Base-by-base conservation (phyloP, 2,113 vertebrate genomes). In the Cryptotis parvus region DNA sequence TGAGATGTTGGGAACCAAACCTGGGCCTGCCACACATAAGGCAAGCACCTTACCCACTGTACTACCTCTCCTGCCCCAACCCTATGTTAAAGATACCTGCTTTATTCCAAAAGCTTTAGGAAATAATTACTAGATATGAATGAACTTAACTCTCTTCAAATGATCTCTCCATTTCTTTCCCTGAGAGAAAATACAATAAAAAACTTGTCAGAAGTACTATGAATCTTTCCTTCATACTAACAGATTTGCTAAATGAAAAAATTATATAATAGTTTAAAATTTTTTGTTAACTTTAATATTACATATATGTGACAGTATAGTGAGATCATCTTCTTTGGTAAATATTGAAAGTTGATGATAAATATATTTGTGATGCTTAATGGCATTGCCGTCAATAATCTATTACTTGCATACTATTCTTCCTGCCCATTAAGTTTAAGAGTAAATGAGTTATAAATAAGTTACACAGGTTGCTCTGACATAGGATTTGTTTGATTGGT, bases 181-280 rank as follows among this genome's bases (percentile, higher is more conserved):
- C 16, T 43, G 31, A 45, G 52, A 55, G 45, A 58, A 91, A 75
- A 29, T 65, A 14, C 7, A 61, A 52, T 18, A 80, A 90, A 43
- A n/a, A 33, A 58, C 20, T 88, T 43, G 41, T 43, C 31, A 72
- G 73, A 37, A 63, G 31, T 89, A 76, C 33, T 73, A 26, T 74
- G 80, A 41, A 82, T 6, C 4, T 81, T 33, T 69, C 73, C 49
- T 68, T 49, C 78, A 24, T 85, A 70, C 20, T 80, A 83, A 37
- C 9, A 89, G 45, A 87, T 86, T 91, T 92, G 52, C 84, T 89
- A 31, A 86, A 66, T 78, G 15, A 27, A 84, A 43, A 76, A 92
- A 76, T 70, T 82, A 58, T 58, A 4, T 8, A 68, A 69, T 31
- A 85, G 27, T 89, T 84, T 77, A 3, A 61, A 88, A 84, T 90